phyloP scores from a whole-genome alignment of 2,113 vertebrate species.

The Heloderma charlesbogerti region DNA sequence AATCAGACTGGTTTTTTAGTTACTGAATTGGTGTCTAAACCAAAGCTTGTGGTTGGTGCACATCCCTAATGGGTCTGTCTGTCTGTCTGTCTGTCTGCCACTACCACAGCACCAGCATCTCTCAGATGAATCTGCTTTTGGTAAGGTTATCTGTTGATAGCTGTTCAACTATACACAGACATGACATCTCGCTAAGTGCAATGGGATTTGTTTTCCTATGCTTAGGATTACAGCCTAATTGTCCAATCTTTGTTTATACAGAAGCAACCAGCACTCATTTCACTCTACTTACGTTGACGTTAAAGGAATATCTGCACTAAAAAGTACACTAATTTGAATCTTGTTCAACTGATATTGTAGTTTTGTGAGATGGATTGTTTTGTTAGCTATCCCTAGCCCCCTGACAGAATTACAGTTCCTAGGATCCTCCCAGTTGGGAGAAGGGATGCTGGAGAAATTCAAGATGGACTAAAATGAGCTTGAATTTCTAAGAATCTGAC shows the following conservation, averaged over 20 bases:
- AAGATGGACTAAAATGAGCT: too few species aligned
- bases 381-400: not conserved
- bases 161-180: not conserved
- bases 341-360: not conserved
- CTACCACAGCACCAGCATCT: not conserved
- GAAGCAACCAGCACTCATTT: not conserved
- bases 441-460: too few species aligned
- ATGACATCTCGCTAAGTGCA: not conserved
- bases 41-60: too few species aligned
- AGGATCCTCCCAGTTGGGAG: not conserved
- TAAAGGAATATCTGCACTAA: not conserved
- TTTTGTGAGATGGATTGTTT: not conserved
- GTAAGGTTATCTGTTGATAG: not conserved
- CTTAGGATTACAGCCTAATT: not conserved
- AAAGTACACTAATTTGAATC: not conserved
- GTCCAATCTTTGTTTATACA: not conserved
- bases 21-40: too few species aligned
- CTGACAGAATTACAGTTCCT: not conserved
- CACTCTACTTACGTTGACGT: not conserved
- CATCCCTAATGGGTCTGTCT: too few species aligned
- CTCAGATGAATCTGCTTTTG: not conserved
- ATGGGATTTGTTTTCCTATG: not conserved
- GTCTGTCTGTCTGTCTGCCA: too few species aligned
- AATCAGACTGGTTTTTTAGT: too few species aligned
- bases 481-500: too few species aligned